Evolutionary conservation across 1,140 invertebrate species (phyloP), one percentile per base, ranked within the genome.

Genomic region (Drosophila pseudoobscura): DNA sequence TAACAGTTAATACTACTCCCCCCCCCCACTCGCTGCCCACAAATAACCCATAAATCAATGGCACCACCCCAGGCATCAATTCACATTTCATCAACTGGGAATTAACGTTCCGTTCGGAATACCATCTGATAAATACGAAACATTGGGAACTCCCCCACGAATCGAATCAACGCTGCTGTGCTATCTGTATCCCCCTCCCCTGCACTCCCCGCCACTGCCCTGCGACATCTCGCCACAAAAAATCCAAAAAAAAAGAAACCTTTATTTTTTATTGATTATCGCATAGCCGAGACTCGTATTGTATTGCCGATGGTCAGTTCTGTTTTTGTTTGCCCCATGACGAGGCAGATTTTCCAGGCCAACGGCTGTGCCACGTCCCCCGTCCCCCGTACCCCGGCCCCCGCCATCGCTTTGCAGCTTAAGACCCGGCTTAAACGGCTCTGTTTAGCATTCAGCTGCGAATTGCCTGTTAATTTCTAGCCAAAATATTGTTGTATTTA

Each of bases 281-380:
- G 50, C 31, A 35, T 53, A 13, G 15, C 29, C 11, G 35, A 39
- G 31, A n/a, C 13, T 41, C 26, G 24, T 61, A n/a, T 57, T 54
- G 47, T 79, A 53, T 84, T 85, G 82, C 43, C 62, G 76, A 72
- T 72, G 80, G 76, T 76, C 80, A 85, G 80, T 77, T 80, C 70
- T 80, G 68, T 77, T 85, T 39, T 66, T 85, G 63, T 84, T 77
- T 80, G 80, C 53, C 35, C 58, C 45, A 80, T 84, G 80, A 85
- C 73, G 44, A 22, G 5, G 73, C 80, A 79, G 64, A 74, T 84
- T 84, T 84, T 85, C 77, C 77, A 68, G 72, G 53, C 49, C 80
- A 69, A 44, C 55, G 43, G 41, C 13, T 47, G 55, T 17, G 17
- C 46, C 26, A 31, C 43, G 31, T 1, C 54, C 24, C 22, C 20